Evolutionary conservation across 2,113 vertebrate species (phyloP), one percentile per base, ranked within the genome.

Genomic region (Eclectus roratus): DNA sequence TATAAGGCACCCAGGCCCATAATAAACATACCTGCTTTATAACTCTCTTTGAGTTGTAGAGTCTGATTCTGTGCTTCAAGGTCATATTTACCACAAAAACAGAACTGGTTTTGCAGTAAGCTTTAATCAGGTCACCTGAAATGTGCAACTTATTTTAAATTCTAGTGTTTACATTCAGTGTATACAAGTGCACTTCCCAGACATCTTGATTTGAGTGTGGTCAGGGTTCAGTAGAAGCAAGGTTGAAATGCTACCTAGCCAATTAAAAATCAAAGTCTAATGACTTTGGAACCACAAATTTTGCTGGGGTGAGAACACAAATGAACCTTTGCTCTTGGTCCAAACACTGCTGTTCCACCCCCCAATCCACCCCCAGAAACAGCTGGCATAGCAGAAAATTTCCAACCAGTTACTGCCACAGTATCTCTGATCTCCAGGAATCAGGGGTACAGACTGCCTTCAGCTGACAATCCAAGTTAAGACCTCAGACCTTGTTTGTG

Each of bases 271-370:
- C 4, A 3, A 74, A 28, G 23, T 53, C 56, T 33, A 17, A 4
- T 0, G 9, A n/a, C 29, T 88, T 91, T 76, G 56, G 29, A 68
- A 79, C 19, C 55, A 50, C 24, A 25, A 15, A 78, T 78, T 91
- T 91, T 86, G 39, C 28, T 19, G 37, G 19, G 68, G 37, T 23
- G 39, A 50, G 72, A 70, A 56, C 39, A 43, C 20, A 47, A 78
- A 41, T 63, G 70, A 88, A 97, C 94, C 95, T 95, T 97, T 96
- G 89, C 69, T 76, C 88, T 71, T 78, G 72, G 69, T 41, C 50
- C 76, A 80, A 31, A 20, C 0, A 0, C 17, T 39, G 37, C 71
- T 21, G 43, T 87, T 68, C 85, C 79, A 66, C 85, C 85, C 80
- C 77, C 50, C 25, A 19, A 0, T 49, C 53, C 17, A 0, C 80